Percentiles rank a stretch among this genome's conserved stretches.
Conservation (phyloP, 2,888 invertebrate genomes). For the Nymphalis polychloros region DNA sequence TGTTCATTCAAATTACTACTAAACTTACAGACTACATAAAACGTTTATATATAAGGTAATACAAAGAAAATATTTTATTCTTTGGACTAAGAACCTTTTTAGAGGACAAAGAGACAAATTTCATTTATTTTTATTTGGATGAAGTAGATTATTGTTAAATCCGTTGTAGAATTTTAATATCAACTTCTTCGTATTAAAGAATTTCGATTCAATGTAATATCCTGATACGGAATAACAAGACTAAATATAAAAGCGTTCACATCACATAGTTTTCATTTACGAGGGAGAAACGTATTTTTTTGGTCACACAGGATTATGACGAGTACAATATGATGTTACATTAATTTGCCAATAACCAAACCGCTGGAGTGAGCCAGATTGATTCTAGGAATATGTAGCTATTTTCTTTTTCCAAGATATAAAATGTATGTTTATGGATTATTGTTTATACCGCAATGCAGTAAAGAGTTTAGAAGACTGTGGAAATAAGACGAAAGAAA, state of each 20-base stretch:
- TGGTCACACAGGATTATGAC: neutral
- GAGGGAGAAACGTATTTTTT: neutral
- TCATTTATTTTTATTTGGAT: too few relatives aligned
- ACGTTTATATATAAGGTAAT: too few relatives aligned
- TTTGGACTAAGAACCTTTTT: too few relatives aligned
- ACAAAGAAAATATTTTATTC: too few relatives aligned
- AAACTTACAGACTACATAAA: too few relatives aligned
- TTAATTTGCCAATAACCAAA: neutral
- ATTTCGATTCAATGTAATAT: neutral
- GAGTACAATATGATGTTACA: neutral
- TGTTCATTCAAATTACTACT: slow-evolving; percentile 14
- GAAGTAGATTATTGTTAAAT: too few relatives aligned
- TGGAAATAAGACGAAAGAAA: slow-evolving; percentile 18
- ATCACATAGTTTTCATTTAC: neutral
- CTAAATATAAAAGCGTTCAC: neutral
- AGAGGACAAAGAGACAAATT: too few relatives aligned
- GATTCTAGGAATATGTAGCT: neutral
- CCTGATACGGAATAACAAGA: neutral
- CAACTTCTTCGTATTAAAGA: neutral
- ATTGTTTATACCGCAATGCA: slow-evolving; percentile 27
- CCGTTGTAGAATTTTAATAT: neutral
- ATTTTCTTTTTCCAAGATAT: neutral
- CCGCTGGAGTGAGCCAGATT: neutral
- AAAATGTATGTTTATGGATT: neutral
- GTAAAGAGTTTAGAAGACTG: slow-evolving; percentile 20